Conservation (phyloP, 2,797 vertebrate species). For the Cheirogaleus major region DNA sequence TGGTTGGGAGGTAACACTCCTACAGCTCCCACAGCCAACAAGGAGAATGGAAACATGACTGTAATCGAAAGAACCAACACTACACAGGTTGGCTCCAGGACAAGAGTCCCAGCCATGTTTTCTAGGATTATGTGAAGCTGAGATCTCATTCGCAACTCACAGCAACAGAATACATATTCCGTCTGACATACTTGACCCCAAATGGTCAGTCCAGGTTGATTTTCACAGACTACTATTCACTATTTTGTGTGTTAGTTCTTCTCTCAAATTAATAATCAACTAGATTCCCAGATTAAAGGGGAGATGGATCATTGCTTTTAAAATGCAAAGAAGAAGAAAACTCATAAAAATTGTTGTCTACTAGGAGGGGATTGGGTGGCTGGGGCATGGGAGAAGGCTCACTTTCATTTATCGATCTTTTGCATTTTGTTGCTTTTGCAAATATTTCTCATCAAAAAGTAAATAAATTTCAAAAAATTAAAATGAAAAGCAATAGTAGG, state of each 20-base stretch:
- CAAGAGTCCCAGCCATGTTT: background rate
- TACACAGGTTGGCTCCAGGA: background rate
- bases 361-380: background rate
- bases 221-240: background rate
- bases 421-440: background rate
- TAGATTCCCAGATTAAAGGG: background rate
- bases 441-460: background rate
- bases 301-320: background rate
- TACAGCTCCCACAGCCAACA: no score
- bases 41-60: background rate
- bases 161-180: background rate
- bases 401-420: background rate
- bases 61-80: accelerated
- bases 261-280: background rate
- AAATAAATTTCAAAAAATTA: background rate
- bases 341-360: background rate
- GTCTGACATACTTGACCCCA: background rate
- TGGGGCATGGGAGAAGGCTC: background rate
- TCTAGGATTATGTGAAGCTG: background rate
- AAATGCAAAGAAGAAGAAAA: background rate
- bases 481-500: background rate
- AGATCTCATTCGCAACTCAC: background rate
- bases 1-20: background rate
- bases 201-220: background rate
- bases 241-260: background rate